These are phyloP conservation scores for Scolopax mira DNA, from an alignment of 2,113 vertebrate species.

Conservation along the genomic window DNA sequence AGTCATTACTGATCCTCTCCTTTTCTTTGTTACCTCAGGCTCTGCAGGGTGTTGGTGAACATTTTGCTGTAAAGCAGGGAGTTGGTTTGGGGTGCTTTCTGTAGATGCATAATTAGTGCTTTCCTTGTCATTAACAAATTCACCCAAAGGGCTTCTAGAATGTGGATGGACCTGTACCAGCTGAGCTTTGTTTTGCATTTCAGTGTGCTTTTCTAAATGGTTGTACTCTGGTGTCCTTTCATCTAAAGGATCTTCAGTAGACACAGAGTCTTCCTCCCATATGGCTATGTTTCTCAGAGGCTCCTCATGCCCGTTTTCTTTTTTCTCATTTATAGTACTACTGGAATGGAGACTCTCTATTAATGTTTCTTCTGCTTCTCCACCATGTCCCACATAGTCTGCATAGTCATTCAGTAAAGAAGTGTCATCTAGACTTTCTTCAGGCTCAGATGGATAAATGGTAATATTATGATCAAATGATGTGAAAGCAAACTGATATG, in stretches of 20 bases:
- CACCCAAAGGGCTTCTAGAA: conserved; percentile 57
- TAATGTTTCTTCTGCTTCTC: background rate
- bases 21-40: background rate
- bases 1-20: conserved; percentile 59
- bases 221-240: conserved; percentile 55
- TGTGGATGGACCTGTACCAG: conserved; percentile 44
- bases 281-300: background rate
- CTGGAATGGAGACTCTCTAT: background rate
- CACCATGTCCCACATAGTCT: background rate
- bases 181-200: background rate
- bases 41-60: background rate
- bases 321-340: background rate
- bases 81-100: background rate
- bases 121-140: conserved; percentile 23
- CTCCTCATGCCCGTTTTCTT: background rate
- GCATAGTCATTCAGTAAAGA: conserved; percentile 26
- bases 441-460: conserved; percentile 44
- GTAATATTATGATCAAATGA: conserved; percentile 24
- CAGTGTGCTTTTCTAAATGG: background rate
- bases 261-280: conserved; percentile 51
- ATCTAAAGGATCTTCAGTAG: conserved; percentile 63
- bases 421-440: conserved; percentile 32
- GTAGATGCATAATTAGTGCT: background rate
- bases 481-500: background rate
- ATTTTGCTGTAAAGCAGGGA: background rate